Conservation (phyloP, 2,113 vertebrate species). For the Holacanthus passer region DNA sequence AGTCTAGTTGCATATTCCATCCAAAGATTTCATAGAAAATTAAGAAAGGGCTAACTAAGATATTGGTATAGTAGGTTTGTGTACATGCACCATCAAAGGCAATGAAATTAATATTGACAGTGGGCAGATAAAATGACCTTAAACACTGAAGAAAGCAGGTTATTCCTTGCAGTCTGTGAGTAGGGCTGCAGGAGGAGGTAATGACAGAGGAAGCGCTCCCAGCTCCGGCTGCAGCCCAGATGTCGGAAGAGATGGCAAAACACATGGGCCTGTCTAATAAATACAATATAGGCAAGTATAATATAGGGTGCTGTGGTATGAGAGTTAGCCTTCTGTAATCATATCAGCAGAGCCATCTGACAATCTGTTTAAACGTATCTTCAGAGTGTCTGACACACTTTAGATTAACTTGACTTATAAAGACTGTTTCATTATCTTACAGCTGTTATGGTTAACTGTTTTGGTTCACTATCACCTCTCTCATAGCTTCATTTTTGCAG, state of each 20-base stretch:
- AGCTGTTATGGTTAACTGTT: too few species aligned
- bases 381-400: background rate
- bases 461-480: background rate
- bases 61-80: background rate
- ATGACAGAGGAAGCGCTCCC: slow-evolving; percentile 45
- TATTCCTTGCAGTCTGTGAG: slow-evolving; percentile 27
- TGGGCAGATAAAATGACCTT: background rate
- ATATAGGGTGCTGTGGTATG: slow-evolving; percentile 6
- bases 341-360: background rate
- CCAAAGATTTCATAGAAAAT: background rate
- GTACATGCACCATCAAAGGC: background rate
- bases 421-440: too few species aligned
- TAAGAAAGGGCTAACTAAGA: background rate
- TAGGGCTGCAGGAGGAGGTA: slow-evolving; percentile 32
- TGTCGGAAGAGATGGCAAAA: slow-evolving; percentile 51
- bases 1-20: background rate
- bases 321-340: background rate
- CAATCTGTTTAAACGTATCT: too few species aligned
- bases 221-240: slow-evolving; percentile 69
- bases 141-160: background rate
- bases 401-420: background rate
- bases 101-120: too few species aligned
- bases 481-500: background rate
- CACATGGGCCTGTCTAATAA: slow-evolving; percentile 39
- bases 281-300: slow-evolving; percentile 28